These are phyloP conservation scores for Chlorops oryzae DNA, from an alignment of 1,140 invertebrate species.

Conservation along the genomic window DNA sequence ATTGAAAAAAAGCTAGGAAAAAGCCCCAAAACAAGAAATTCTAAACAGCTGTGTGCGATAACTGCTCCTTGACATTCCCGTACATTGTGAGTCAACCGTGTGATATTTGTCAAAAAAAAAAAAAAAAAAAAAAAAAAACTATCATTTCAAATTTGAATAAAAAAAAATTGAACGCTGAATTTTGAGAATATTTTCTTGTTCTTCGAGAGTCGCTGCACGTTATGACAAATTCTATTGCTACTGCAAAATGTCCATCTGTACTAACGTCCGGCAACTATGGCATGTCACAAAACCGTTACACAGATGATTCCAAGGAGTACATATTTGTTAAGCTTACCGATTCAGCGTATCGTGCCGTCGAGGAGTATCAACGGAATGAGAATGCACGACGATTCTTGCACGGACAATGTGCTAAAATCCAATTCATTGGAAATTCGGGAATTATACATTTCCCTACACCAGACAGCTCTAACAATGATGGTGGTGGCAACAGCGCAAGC, in stretches of 20 bases:
- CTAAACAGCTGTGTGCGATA: too few species aligned
- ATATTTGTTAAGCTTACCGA: slow-evolving; percentile 93
- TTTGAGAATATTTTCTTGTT: too few species aligned
- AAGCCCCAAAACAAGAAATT: too few species aligned
- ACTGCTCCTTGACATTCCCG: too few species aligned
- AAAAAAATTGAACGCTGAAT: too few species aligned
- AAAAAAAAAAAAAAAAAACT: not conserved
- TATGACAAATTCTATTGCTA: slow-evolving; percentile 51
- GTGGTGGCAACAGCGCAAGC: slow-evolving; percentile 13
- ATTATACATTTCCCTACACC: slow-evolving; percentile 44
- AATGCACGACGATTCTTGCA: slow-evolving; percentile 54
- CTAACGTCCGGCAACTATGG: slow-evolving; percentile 80
- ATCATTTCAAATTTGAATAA: too few species aligned
- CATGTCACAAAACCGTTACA: slow-evolving; percentile 77
- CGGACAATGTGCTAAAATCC: slow-evolving; percentile 45
- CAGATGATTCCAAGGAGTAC: slow-evolving; percentile 80
- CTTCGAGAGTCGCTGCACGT: slow-evolving; percentile 33
- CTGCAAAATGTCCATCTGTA: slow-evolving; percentile 81
- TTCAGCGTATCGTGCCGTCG: slow-evolving; percentile 83
- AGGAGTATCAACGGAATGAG: slow-evolving; percentile 77
- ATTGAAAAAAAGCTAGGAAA: too few species aligned
- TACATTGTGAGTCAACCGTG: not conserved
- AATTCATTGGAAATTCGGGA: slow-evolving; percentile 37
- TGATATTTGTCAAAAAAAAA: not conserved
- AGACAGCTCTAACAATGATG: slow-evolving; percentile 16